These are phyloP conservation scores for Anoncus sp. DNA, from an alignment of 2,888 invertebrate species.

Conservation along the genomic window DNA sequence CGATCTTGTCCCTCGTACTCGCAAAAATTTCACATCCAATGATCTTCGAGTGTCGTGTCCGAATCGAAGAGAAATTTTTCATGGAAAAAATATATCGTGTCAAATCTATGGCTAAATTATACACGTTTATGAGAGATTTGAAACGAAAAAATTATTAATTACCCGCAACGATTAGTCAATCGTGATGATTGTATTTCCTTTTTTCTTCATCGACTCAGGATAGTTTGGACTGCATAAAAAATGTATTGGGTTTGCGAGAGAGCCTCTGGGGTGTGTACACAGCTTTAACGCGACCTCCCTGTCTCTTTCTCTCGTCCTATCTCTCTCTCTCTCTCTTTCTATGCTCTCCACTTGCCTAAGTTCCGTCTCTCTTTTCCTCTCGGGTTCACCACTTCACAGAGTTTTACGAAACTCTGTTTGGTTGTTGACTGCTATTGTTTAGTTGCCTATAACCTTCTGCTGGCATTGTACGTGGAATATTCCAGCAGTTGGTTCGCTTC, in stretches of 20 bases:
- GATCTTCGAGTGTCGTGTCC: conserved; percentile 43
- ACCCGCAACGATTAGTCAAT: no score
- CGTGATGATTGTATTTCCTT: conserved; percentile 23
- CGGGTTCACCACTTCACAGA: conserved; percentile 35
- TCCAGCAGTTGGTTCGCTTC: background rate
- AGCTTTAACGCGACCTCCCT: conserved; percentile 8
- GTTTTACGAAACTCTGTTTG: conserved; percentile 39
- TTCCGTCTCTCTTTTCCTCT: conserved; percentile 23
- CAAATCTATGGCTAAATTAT: background rate
- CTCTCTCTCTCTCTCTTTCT: conserved; percentile 8
- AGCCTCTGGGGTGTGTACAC: conserved; percentile 19
- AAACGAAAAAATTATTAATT: background rate
- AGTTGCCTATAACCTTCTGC: conserved; percentile 4
- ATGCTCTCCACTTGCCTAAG: background rate
- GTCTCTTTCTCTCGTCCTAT: background rate
- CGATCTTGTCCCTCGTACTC: conserved; percentile 35
- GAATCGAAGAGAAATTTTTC: background rate
- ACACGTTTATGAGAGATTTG: background rate
- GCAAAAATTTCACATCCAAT: conserved; percentile 53
- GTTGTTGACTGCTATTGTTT: conserved; percentile 33
- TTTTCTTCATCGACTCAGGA: conserved; percentile 23
- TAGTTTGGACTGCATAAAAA: conserved; percentile 54
- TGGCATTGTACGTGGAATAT: conserved; percentile 19
- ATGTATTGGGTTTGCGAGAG: conserved; percentile 36
- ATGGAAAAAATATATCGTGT: background rate